These are phyloP conservation scores for Lithobius niger DNA, from an alignment of 1,140 invertebrate species.

Conservation along the genomic window DNA sequence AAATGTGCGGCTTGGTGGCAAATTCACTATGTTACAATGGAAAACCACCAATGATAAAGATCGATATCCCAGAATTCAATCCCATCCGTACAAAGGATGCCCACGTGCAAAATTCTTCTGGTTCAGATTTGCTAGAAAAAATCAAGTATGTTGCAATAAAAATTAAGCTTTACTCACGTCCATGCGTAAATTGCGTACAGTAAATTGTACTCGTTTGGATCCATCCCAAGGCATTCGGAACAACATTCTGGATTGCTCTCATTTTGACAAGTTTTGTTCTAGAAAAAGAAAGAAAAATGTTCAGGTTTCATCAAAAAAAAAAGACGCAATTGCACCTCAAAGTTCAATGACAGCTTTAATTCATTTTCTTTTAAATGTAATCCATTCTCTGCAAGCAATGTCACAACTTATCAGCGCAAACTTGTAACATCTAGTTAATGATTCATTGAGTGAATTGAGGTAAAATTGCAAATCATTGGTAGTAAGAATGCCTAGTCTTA, in stretches of 20 bases:
- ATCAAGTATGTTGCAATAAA: not conserved
- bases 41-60: not conserved
- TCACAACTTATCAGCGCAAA: no score
- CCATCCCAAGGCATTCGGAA: slow-evolving; percentile 32
- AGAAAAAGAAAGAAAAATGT: slow-evolving; percentile 11
- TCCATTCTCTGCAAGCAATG: no score
- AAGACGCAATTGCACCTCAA: not conserved
- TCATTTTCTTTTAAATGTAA: no score
- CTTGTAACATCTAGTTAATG: no score
- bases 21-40: not conserved
- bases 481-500: no score
- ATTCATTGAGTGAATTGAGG: no score
- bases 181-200: slow-evolving; percentile 37
- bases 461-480: no score
- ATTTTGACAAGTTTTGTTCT: slow-evolving; percentile 9
- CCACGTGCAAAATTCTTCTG: no score
- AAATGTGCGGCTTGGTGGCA: not conserved
- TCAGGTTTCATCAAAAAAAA: no score
- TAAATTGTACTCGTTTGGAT: slow-evolving; percentile 31
- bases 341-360: no score
- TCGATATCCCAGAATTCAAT: not conserved
- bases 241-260: slow-evolving; percentile 21
- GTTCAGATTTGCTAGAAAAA: not conserved
- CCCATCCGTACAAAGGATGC: not conserved
- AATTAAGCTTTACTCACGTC: slow-evolving; percentile 29